Percentiles rank a stretch among this genome's conserved stretches.
These are phyloP conservation scores for Drosophila demipolita DNA, from an alignment of 2,888 invertebrate species.

Conservation along the genomic window DNA sequence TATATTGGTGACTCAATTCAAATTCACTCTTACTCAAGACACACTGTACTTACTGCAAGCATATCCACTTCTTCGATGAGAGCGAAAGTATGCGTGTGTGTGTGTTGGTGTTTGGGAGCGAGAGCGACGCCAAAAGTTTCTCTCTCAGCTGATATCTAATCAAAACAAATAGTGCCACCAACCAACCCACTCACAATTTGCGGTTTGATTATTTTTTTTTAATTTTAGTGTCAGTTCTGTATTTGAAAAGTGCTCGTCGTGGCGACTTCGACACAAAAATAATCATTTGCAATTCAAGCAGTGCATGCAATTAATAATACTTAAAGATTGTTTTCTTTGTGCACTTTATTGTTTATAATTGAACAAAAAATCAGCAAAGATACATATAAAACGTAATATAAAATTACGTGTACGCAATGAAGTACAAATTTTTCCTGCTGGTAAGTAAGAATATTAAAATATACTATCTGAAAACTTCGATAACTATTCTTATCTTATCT, in stretches of 20 bases:
- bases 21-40: constrained; percentile 54
- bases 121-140: background rate
- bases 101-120: background rate
- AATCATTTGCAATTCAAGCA: constrained; percentile 16
- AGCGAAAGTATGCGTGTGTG: constrained; percentile 39
- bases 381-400: constrained; percentile 8
- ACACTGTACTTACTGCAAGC: constrained; percentile 14
- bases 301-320: constrained; percentile 26
- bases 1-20: constrained; percentile 56
- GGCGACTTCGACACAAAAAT: constrained; percentile 8
- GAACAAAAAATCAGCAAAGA: constrained; percentile 5
- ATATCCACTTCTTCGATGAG: constrained; percentile 33
- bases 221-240: constrained; percentile 50
- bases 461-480: constrained; percentile 38
- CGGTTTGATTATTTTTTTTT: constrained; percentile 64
- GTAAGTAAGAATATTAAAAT: constrained; percentile 61
- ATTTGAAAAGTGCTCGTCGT: constrained; percentile 29
- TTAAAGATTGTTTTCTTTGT: constrained; percentile 34
- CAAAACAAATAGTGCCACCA: constrained; percentile 72
- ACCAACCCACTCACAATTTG: constrained; percentile 24
- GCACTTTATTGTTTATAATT: constrained; percentile 22
- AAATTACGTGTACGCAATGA: constrained; percentile 57
- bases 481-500: constrained; percentile 67
- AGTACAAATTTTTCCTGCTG: constrained; percentile 65
- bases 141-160: constrained; percentile 68